phyloP scores from a whole-genome alignment of 2,888 invertebrate genomes.

The Heteromyza rotundicornis region DNA sequence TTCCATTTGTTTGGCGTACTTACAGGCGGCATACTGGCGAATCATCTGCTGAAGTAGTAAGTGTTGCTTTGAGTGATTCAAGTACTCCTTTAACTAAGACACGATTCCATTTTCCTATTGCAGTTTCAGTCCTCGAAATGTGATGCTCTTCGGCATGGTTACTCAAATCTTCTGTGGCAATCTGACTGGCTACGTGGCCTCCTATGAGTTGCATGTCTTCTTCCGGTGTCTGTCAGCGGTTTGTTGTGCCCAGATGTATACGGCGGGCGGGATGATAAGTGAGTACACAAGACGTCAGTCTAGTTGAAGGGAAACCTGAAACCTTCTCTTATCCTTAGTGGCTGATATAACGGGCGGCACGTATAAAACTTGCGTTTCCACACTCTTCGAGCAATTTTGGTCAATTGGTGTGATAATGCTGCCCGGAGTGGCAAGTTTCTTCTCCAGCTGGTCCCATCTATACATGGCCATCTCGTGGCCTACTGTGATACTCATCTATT shows the following conservation, averaged over 20 bases:
- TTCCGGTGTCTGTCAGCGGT: conserved; percentile 63
- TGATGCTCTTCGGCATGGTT: conserved; percentile 63
- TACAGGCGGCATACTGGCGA: conserved; percentile 63
- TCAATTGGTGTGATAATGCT: conserved; percentile 64
- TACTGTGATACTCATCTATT: conserved; percentile 60
- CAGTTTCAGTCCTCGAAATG: conserved; percentile 62
- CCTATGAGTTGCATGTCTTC: conserved; percentile 62
- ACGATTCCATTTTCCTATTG: conserved; percentile 8
- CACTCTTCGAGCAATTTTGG: conserved; percentile 64
- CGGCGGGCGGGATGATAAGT: conserved; percentile 64
- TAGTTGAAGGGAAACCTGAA: not conserved
- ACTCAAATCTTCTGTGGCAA: conserved; percentile 63
- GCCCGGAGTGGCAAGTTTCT: conserved; percentile 62
- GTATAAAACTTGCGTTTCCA: conserved; percentile 58
- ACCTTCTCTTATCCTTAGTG: conserved; percentile 46
- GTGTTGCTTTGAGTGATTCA: conserved; percentile 28
- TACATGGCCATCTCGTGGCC: conserved; percentile 64
- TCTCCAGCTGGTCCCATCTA: conserved; percentile 62
- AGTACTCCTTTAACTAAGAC: too few species aligned
- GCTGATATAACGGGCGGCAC: conserved; percentile 63
- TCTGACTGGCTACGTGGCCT: conserved; percentile 61
- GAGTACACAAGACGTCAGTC: conserved; percentile 40
- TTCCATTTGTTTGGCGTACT: conserved; percentile 65
- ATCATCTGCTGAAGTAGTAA: conserved; percentile 61
- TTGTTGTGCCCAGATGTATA: conserved; percentile 64